Evolutionary conservation across 2,888 invertebrate species (phyloP).

Genomic region (Cotesia congregata): DNA sequence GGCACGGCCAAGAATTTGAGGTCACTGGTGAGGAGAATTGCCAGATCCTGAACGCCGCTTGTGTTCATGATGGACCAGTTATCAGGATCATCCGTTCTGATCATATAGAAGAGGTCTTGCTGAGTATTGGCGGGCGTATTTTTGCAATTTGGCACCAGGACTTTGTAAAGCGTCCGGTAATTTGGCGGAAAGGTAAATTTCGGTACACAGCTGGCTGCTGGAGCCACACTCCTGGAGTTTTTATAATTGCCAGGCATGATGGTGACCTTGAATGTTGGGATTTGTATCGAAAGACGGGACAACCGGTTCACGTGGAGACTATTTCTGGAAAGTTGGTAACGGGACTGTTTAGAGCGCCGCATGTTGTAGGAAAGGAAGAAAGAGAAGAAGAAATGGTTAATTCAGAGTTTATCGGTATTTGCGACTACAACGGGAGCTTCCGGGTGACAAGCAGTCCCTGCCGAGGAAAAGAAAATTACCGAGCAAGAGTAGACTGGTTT

Average conservation of each 20-base stretch:
- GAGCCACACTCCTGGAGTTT: conserved; percentile 80
- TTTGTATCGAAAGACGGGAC: conserved; percentile 77
- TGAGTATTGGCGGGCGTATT: conserved; percentile 83
- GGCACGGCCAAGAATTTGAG: conserved; percentile 79
- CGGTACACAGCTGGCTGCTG: conserved; percentile 78
- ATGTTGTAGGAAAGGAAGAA: background rate
- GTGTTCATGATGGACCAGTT: conserved; percentile 81
- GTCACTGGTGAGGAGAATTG: conserved; percentile 73
- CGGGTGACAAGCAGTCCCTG: conserved; percentile 60
- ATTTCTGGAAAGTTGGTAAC: conserved; percentile 72
- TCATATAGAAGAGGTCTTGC: conserved; percentile 75
- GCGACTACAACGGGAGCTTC: conserved; percentile 78
- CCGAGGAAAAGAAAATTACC: conserved; percentile 65
- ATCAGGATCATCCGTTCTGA: conserved; percentile 76
- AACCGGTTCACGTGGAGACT: conserved; percentile 77
- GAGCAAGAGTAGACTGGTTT: conserved; percentile 60
- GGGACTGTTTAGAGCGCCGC: conserved; percentile 44
- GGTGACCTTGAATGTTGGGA: conserved; percentile 88
- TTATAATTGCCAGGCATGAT: conserved; percentile 79
- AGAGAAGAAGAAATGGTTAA: conserved; percentile 9
- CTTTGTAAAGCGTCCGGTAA: conserved; percentile 73
- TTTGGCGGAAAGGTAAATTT: conserved; percentile 76
- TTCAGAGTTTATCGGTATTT: conserved; percentile 74
- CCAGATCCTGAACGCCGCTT: background rate
- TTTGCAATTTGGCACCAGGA: conserved; percentile 83